A percentile compares a stretch with the other conserved stretches of the same genome.
phyloP scores from a whole-genome alignment of 2,888 invertebrate genomes.

The Phytoseiulus persimilis region DNA sequence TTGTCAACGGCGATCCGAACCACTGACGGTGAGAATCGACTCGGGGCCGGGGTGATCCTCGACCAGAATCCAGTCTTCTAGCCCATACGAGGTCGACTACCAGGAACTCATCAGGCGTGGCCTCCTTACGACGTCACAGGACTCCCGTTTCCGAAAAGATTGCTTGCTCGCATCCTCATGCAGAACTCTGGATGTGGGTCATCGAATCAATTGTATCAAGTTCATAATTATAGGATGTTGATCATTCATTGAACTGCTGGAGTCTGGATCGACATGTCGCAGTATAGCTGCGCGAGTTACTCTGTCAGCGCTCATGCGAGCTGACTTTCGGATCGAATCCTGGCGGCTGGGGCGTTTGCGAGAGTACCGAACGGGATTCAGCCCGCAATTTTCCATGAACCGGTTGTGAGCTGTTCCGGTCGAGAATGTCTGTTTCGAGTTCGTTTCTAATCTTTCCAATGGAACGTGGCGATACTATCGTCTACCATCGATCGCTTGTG shows the following conservation, averaged over 20 bases:
- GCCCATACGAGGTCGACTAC: neutral
- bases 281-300: neutral
- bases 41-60: neutral
- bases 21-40: neutral
- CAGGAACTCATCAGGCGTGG: neutral
- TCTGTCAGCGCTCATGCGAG: neutral
- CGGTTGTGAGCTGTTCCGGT: neutral
- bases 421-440: neutral
- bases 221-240: neutral
- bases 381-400: neutral
- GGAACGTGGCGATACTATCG: neutral
- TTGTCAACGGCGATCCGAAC: neutral
- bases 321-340: neutral
- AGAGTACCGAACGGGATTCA: neutral
- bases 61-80: neutral
- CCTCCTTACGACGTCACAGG: neutral
- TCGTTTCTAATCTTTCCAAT: neutral
- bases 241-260: neutral
- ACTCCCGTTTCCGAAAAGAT: neutral
- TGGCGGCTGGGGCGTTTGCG: too few species aligned
- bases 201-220: neutral
- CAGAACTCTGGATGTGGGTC: neutral
- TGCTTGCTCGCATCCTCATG: neutral
- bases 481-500: neutral
- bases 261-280: neutral